Conservation (phyloP, 2,113 vertebrate species). For the Dermatemys mawii region DNA sequence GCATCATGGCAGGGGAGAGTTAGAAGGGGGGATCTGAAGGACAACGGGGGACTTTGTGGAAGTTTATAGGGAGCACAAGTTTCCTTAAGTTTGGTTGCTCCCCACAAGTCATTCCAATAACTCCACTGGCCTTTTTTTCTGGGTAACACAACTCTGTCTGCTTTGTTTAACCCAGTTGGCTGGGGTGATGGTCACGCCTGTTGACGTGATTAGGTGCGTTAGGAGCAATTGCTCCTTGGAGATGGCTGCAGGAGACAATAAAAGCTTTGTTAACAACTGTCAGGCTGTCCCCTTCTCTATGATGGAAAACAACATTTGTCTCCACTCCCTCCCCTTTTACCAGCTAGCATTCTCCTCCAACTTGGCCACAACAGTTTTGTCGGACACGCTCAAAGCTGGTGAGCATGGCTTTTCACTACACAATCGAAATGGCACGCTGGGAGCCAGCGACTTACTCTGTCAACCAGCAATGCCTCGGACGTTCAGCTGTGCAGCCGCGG, state of each 20-base stretch:
- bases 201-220: background rate
- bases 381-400: no score
- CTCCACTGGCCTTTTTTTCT: no score
- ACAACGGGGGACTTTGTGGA: background rate
- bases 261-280: background rate
- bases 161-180: background rate
- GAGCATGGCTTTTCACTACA: no score
- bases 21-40: background rate
- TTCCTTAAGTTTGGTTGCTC: background rate
- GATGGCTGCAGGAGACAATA: background rate
- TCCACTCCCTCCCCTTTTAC: background rate
- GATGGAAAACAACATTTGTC: background rate
- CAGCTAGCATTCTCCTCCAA: background rate
- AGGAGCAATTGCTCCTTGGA: background rate
- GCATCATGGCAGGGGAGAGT: no score
- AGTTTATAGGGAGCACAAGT: background rate
- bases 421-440: no score
- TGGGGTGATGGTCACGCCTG: background rate
- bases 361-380: background rate
- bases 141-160: background rate
- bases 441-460: no score
- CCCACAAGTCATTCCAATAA: background rate
- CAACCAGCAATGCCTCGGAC: no score
- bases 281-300: background rate
- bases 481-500: no score